These are phyloP conservation scores for Morpho deidamia DNA, from an alignment of 2,888 invertebrate species.

Conservation along the genomic window DNA sequence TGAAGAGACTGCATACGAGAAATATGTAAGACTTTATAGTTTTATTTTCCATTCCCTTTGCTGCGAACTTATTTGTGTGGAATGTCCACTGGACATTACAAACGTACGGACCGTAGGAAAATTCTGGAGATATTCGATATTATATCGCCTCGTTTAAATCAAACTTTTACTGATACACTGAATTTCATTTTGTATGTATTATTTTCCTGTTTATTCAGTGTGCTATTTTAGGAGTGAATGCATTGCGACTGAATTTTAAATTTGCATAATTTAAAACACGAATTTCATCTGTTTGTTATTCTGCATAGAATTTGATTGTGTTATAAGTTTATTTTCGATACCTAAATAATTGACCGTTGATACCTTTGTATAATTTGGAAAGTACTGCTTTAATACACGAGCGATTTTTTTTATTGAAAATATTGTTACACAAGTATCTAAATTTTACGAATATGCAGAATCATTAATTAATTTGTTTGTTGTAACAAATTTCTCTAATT, in stretches of 20 bases:
- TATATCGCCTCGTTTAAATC: constrained; percentile 7
- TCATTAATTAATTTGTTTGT: too few relatives aligned
- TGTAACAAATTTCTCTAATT: too few relatives aligned
- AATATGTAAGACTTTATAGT: constrained; percentile 40
- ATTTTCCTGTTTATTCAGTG: neutral
- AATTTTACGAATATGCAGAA: too few relatives aligned
- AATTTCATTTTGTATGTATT: neutral
- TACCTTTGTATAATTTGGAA: too few relatives aligned
- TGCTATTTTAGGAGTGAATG: constrained; percentile 12
- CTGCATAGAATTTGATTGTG: constrained; percentile 16
- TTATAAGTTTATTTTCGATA: constrained; percentile 9
- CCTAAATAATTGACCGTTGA: constrained; percentile 9
- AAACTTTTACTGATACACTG: neutral
- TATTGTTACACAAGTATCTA: too few relatives aligned
- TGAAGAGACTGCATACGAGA: constrained; percentile 39
- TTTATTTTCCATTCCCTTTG: constrained; percentile 46
- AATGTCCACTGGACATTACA: constrained; percentile 39
- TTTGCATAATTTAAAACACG: constrained; percentile 20
- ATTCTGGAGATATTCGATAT: constrained; percentile 17
- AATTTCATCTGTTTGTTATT: constrained; percentile 15
- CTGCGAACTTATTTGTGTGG: constrained; percentile 40
- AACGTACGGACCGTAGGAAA: constrained; percentile 3
- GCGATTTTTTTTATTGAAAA: too few relatives aligned
- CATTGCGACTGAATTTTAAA: constrained; percentile 17
- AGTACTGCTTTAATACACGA: too few relatives aligned